Evolutionary conservation across 2,888 invertebrate genomes (phyloP).

Genomic region (Urechis unicinctus): DNA sequence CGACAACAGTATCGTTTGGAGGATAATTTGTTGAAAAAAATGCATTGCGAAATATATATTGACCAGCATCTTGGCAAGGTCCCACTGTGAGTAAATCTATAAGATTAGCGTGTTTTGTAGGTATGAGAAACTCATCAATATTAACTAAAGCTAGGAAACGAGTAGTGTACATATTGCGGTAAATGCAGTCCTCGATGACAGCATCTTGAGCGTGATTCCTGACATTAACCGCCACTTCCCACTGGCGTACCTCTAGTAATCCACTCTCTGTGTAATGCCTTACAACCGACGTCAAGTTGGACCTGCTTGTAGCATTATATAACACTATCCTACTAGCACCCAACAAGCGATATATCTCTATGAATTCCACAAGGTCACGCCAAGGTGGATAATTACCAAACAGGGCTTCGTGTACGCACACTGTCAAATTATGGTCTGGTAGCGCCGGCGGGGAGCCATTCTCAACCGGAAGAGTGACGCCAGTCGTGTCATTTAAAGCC

Average conservation of each 20-base stretch:
- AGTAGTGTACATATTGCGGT: not conserved
- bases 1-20: no score
- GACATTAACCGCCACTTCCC: not conserved
- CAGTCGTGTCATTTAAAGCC: no score
- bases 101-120: no score
- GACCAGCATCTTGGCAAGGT: no score
- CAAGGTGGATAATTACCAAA: not conserved
- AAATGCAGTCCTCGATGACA: constrained; percentile 1
- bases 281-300: not conserved
- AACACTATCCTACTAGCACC: constrained; percentile 9
- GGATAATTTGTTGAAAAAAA: no score
- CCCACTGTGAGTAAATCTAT: no score
- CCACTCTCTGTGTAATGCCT: not conserved
- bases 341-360: constrained; percentile 10
- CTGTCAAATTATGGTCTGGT: constrained; percentile 1
- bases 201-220: not conserved
- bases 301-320: constrained; percentile 6
- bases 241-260: not conserved
- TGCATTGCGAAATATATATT: no score
- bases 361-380: constrained; percentile 3
- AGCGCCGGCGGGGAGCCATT: no score
- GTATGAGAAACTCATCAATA: not conserved
- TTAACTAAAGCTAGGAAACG: not conserved
- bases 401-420: constrained; percentile 4
- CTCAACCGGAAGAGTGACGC: no score